A percentile compares a stretch with the other conserved stretches of the same genome.
These are phyloP conservation scores for Aphrocallistes beatrix DNA, from an alignment of 37 sponge, comb jelly and placozoan genomes.

Conservation along the genomic window DNA sequence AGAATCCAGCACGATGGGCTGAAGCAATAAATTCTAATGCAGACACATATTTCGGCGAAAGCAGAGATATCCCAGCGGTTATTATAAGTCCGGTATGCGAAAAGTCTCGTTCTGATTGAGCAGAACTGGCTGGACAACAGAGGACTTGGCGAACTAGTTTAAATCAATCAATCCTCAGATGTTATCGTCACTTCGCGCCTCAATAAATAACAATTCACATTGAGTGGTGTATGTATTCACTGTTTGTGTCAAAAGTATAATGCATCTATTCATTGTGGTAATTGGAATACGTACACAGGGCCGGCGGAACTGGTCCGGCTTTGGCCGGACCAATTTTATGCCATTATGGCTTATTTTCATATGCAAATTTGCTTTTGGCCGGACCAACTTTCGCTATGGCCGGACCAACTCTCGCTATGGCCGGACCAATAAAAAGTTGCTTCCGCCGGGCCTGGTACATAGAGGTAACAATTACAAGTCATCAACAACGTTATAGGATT, in stretches of 20 bases:
- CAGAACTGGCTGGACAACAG: slow-evolving; percentile 19
- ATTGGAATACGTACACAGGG: background rate
- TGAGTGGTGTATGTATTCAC: background rate
- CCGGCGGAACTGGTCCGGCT: no score
- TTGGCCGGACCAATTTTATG: no score
- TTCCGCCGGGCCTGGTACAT: no score
- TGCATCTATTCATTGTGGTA: background rate
- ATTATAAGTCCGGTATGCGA: slow-evolving; percentile 20
- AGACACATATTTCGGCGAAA: slow-evolving; percentile 13
- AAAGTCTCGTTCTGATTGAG: slow-evolving; percentile 19
- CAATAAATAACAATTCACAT: background rate
- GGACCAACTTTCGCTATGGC: no score
- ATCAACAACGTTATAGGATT: background rate
- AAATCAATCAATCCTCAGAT: background rate
- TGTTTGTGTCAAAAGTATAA: background rate
- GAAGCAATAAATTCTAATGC: slow-evolving; percentile 18
- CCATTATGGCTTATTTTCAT: no score
- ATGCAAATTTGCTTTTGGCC: no score
- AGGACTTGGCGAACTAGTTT: slow-evolving; percentile 19
- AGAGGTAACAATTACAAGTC: background rate
- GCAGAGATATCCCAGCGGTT: slow-evolving; percentile 9
- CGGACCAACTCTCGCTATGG: no score
- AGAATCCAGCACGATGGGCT: slow-evolving; percentile 17
- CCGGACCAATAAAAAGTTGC: no score
- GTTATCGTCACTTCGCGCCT: background rate